A percentile compares a stretch with the other conserved stretches of the same genome.
Conservation (phyloP, 2,113 vertebrate genomes). For the Pycnonotus jocosus region DNA sequence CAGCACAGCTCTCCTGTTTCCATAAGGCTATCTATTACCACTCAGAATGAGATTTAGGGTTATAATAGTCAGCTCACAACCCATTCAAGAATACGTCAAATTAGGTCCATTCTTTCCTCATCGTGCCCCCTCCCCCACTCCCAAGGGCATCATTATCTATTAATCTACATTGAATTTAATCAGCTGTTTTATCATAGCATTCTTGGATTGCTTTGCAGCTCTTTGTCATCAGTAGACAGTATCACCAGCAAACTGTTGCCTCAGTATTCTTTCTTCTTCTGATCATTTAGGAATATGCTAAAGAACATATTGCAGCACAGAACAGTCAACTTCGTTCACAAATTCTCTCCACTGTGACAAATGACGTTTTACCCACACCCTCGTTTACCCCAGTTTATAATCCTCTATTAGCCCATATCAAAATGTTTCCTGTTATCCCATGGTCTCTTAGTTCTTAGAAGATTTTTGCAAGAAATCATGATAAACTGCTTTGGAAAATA, state of each 20-base stretch:
- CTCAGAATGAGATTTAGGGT: slow-evolving; percentile 27
- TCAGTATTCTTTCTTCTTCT: background rate
- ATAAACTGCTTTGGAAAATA: background rate
- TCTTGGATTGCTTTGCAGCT: background rate
- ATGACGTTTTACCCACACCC: background rate
- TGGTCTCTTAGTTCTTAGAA: background rate
- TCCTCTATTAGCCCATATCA: background rate
- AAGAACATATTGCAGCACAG: background rate
- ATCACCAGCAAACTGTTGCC: background rate
- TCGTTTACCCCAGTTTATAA: background rate
- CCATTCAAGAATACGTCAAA: background rate
- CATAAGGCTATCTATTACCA: slow-evolving; percentile 35
- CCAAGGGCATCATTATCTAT: slow-evolving; percentile 7
- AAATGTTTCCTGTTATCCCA: background rate
- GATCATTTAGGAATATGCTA: background rate
- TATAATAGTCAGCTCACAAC: background rate
- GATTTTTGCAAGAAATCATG: background rate
- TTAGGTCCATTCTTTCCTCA: background rate
- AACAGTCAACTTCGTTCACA: background rate
- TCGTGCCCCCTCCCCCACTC: background rate
- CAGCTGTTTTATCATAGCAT: slow-evolving; percentile 21
- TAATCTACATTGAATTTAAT: slow-evolving; percentile 20
- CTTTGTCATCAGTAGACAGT: background rate
- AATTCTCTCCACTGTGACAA: background rate
- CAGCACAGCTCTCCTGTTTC: background rate